Evolutionary conservation across 2,797 vertebrate genomes (phyloP).

Genomic region (Dryobates pubescens): DNA sequence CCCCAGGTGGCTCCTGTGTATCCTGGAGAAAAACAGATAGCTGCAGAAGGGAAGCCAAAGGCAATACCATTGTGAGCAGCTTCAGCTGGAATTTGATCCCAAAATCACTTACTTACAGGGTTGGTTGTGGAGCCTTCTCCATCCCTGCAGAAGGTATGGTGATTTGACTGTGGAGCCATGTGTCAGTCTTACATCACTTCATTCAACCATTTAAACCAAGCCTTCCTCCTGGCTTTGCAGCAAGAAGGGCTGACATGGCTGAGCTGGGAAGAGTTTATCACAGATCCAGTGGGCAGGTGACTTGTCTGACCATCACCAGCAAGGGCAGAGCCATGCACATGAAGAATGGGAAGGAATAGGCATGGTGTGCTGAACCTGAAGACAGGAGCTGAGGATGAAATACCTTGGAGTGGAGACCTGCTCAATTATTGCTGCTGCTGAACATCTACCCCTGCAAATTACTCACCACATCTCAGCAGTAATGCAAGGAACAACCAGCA

Average conservation of each 20-base stretch:
- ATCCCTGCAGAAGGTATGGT: neutral
- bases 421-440: neutral
- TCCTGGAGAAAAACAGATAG: neutral
- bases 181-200: rapidly evolving
- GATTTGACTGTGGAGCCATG: neutral
- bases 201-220: neutral
- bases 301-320: neutral
- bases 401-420: neutral
- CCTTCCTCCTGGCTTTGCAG: neutral
- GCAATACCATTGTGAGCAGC: neutral
- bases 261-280: neutral
- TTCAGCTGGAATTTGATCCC: neutral
- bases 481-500: neutral
- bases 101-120: neutral
- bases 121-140: neutral
- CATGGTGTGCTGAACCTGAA: neutral
- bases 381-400: neutral
- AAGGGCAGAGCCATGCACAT: neutral
- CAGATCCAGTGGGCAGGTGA: neutral
- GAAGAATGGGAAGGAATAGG: neutral
- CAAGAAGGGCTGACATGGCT: neutral
- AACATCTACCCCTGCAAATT: neutral
- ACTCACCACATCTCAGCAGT: neutral
- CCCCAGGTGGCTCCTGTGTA: neutral
- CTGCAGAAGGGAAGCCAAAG: neutral